These are phyloP conservation scores for Phragmatobia fuliginosa DNA, from an alignment of 2,888 invertebrate genomes.

Conservation along the genomic window DNA sequence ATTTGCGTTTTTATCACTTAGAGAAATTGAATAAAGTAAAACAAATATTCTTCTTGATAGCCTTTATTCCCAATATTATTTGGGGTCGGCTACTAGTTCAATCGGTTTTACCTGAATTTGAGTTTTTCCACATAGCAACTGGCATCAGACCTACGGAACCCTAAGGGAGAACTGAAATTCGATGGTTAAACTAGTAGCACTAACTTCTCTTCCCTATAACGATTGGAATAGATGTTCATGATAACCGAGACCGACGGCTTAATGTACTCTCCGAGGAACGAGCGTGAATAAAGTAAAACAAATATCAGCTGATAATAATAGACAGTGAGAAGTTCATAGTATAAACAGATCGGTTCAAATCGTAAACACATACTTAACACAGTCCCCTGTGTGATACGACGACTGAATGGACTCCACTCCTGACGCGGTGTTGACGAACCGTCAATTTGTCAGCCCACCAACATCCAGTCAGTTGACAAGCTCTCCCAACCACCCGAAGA, in stretches of 20 bases:
- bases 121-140: no score
- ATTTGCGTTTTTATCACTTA: slow-evolving; percentile 13
- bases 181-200: no score
- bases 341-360: slow-evolving; percentile 15
- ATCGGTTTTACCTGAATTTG: no score
- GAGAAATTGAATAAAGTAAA: neutral
- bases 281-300: neutral
- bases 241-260: no score
- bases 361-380: slow-evolving; percentile 52
- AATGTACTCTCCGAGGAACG: no score
- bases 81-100: no score
- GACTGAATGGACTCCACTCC: slow-evolving; percentile 59
- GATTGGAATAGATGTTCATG: no score
- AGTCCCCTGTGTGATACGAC: slow-evolving; percentile 50
- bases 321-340: neutral
- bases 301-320: neutral
- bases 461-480: slow-evolving; percentile 81
- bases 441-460: slow-evolving; percentile 82
- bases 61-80: no score
- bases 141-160: no score
- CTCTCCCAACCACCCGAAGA: slow-evolving; percentile 78
- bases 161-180: no score
- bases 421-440: slow-evolving; percentile 64
- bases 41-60: no score
- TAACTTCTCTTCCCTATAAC: no score